Evolutionary conservation across 1,140 invertebrate species (phyloP).

Genomic region (Drosophila sp.): DNA sequence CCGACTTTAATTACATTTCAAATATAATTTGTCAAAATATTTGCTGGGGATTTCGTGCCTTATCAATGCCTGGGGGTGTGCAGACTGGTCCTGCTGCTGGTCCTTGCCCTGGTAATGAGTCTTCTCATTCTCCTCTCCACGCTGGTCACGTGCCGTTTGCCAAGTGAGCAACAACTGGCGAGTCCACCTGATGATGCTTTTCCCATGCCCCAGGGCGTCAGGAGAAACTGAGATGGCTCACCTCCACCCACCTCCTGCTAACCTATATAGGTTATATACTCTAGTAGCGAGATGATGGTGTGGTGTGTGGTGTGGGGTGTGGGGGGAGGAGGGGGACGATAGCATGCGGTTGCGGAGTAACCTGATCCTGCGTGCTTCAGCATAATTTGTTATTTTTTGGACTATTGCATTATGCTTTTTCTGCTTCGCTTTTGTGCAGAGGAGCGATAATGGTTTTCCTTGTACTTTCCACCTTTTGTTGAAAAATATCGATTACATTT

Average conservation of each 20-base stretch:
- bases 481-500: conserved; percentile 58
- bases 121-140: not conserved
- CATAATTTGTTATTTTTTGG: conserved; percentile 75
- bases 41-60: conserved; percentile 57
- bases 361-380: conserved; percentile 72
- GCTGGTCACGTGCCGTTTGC: conserved; percentile 54
- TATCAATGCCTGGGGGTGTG: conserved; percentile 47
- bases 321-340: not conserved
- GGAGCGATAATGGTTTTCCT: conserved; percentile 42
- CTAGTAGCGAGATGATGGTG: conserved; percentile 5
- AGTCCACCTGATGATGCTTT: conserved; percentile 73
- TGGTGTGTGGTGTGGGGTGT: not conserved
- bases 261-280: not conserved
- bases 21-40: conserved; percentile 68
- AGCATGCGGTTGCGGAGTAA: conserved; percentile 34
- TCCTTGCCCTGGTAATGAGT: not conserved
- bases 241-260: conserved; percentile 30
- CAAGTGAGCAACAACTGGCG: conserved; percentile 44
- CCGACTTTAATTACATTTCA: conserved; percentile 50
- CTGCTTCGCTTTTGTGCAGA: conserved; percentile 41
- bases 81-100: conserved; percentile 39
- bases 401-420: conserved; percentile 56
- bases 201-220: conserved; percentile 42
- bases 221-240: conserved; percentile 7
- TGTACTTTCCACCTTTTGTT: conserved; percentile 43